Evolutionary conservation across 2,888 invertebrate species (phyloP), one percentile per base, ranked within the genome.

Genomic region (Xylota sylvarum): DNA sequence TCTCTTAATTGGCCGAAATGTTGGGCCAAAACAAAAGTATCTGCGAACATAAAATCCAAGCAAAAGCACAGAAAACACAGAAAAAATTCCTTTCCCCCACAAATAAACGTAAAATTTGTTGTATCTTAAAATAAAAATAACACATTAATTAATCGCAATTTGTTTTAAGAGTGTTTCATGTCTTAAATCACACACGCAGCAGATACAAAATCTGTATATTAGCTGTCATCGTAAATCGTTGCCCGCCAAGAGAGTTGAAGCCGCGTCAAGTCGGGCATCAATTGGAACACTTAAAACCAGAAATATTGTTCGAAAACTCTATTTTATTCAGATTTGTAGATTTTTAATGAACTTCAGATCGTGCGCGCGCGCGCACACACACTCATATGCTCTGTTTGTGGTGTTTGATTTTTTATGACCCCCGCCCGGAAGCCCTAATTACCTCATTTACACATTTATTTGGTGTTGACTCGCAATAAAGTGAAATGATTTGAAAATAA

Each of bases 401-500:
- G 50, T 62, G 30, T 76, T 60, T 50, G 35, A 30, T 84, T 79
- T 79, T n/a, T 85, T 80, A 85, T 67, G 65, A 72, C 52, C 52
- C 83, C 43, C 70, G 91, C 90, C 90, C 91, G 91, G 91, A 90
- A 90, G 90, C 91, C 90, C 90, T 91, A 91, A 91, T 90, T 90
- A 90, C 90, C 91, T 91, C 90, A 91, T 91, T 91, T 90, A 90
- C 91, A 90, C 91, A 90, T 91, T 90, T 89, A 90, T 89, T 85
- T 81, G 65, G 76, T 85, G 81, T 81, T 85, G 52, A 37, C 64
- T 70, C 55, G 74, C 70, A 70, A 81, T 85, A 74, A 85, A 81
- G 60, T 60, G 70, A 81, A 85, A 76, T 80, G 43, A 81, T 80
- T 85, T 74, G 17, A 74, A 73, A 72, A 72, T 52, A 77, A 67